A percentile compares a stretch with the other conserved stretches of the same genome.
phyloP scores from a whole-genome alignment of 92 coral and sea anemone genomes.

The Epizoanthus stellaris region DNA sequence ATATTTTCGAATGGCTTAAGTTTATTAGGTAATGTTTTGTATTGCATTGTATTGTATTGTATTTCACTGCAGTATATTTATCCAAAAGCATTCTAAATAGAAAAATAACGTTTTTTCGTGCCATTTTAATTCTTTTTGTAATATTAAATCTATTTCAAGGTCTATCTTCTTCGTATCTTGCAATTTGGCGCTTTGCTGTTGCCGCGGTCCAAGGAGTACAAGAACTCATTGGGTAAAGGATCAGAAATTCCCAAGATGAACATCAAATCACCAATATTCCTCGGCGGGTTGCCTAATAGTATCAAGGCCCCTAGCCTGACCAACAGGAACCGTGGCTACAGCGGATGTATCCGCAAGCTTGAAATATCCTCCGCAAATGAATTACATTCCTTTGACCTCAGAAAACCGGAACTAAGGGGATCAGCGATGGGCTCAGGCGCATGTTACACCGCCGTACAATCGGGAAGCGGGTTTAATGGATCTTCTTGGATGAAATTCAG shows the following conservation, averaged over 20 bases:
- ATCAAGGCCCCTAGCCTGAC: constrained; percentile 69
- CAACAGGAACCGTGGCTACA: constrained; percentile 67
- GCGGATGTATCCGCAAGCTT: constrained; percentile 68
- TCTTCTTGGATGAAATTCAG: constrained; percentile 84
- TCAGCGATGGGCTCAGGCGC: constrained; percentile 40
- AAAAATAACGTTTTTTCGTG: neutral
- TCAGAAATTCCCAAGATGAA: constrained; percentile 31
- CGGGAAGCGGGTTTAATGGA: constrained; percentile 80
- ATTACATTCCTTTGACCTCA: constrained; percentile 52
- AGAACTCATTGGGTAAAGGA: constrained; percentile 42
- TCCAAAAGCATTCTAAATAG: neutral
- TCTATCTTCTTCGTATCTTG: constrained; percentile 56
- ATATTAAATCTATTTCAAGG: constrained; percentile 38
- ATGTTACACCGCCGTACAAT: constrained; percentile 59
- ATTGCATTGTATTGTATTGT: no score
- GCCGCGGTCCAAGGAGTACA: constrained; percentile 66
- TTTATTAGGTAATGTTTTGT: no score
- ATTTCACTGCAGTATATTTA: no score
- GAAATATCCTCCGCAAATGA: constrained; percentile 44
- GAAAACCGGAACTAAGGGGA: constrained; percentile 50
- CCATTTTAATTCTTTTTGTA: no score
- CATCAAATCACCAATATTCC: constrained; percentile 66
- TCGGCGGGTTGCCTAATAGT: constrained; percentile 80
- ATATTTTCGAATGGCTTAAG: no score
- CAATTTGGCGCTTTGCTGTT: constrained; percentile 75